Conservation (phyloP, 2,888 invertebrate genomes). For the Chelonus formosanus region DNA sequence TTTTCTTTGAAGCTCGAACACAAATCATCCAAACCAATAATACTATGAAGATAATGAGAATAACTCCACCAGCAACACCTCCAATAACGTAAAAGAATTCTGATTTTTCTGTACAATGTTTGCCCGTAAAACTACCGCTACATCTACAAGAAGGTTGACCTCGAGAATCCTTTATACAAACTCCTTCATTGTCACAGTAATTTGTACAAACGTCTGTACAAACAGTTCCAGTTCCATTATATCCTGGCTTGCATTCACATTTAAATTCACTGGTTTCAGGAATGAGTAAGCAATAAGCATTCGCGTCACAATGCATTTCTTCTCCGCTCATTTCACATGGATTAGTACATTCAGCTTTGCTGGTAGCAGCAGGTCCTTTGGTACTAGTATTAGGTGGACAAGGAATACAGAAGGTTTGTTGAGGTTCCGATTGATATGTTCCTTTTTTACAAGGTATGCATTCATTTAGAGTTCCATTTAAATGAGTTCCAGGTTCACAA, state of each 20-base stretch:
- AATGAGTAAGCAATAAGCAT: slow-evolving; percentile 86
- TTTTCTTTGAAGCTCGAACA: slow-evolving; percentile 87
- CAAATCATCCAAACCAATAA: slow-evolving; percentile 98
- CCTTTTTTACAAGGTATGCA: slow-evolving; percentile 90
- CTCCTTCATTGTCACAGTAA: slow-evolving; percentile 90
- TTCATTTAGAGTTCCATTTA: slow-evolving; percentile 85
- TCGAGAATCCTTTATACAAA: slow-evolving; percentile 83
- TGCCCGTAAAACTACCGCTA: slow-evolving; percentile 90
- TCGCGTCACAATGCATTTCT: slow-evolving; percentile 85
- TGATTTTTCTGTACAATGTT: slow-evolving; percentile 89
- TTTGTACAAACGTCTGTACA: slow-evolving; percentile 86
- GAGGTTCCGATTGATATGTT: slow-evolving; percentile 87
- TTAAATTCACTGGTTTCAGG: slow-evolving; percentile 85
- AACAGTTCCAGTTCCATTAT: slow-evolving; percentile 84
- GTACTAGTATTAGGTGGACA: slow-evolving; percentile 94
- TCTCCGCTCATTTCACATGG: slow-evolving; percentile 87
- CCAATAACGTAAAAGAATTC: slow-evolving; percentile 95
- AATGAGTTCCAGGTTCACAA: slow-evolving; percentile 79
- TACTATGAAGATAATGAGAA: slow-evolving; percentile 90
- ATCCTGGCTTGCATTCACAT: slow-evolving; percentile 93
- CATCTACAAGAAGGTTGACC: slow-evolving; percentile 90
- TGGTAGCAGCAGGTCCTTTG: slow-evolving; percentile 79
- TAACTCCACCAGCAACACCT: slow-evolving; percentile 93
- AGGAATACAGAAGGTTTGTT: slow-evolving; percentile 85
- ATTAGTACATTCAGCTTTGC: slow-evolving; percentile 85